Conservation (phyloP, 2,797 vertebrate genomes). For the Macrochelys suwanniensis region DNA sequence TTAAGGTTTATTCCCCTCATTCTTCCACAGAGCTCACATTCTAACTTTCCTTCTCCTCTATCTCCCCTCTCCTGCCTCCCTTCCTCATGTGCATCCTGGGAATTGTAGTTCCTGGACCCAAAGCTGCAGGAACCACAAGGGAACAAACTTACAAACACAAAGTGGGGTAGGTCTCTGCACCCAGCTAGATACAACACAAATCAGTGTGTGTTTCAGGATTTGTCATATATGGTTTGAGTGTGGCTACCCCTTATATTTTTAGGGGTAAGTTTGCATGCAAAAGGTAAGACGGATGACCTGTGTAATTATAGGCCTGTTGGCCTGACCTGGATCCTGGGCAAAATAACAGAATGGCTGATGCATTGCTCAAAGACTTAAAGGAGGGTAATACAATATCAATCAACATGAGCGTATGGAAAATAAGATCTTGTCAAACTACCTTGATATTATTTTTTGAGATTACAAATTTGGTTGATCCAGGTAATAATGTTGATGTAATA, state of each 20-base stretch:
- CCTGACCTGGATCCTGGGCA: not conserved
- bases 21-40: no score
- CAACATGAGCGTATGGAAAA: not conserved
- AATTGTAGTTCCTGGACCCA: no score
- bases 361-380: not conserved
- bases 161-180: no score
- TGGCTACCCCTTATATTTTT: not conserved
- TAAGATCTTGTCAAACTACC: not conserved
- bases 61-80: no score
- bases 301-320: not conserved
- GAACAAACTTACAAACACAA: no score
- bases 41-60: no score
- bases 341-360: not conserved
- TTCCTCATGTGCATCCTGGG: no score
- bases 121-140: no score
- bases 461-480: not conserved
- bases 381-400: conserved; percentile 1
- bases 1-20: no score
- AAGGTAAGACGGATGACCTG: no score
- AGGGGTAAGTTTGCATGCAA: not conserved
- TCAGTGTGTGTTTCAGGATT: not conserved
- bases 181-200: no score
- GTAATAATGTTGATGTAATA: not conserved
- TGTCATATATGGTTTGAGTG: not conserved
- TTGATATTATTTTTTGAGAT: not conserved